Evolutionary conservation across 2,113 vertebrate species (phyloP), one percentile per base, ranked within the genome.

Genomic region (Pungitius pungitius): DNA sequence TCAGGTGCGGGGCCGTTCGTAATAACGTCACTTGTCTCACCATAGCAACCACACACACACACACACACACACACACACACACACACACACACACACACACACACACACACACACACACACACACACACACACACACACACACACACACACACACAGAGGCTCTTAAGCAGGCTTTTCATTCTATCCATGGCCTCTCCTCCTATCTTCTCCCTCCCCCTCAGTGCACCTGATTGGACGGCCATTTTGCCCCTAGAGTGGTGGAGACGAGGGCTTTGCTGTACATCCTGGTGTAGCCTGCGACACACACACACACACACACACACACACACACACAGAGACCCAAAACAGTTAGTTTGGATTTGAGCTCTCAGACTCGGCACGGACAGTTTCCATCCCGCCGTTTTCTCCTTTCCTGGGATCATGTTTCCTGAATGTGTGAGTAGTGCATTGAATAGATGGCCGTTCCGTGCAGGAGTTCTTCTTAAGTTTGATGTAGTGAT

Each of bases 121-220:
- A 56, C 52, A 26, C 58, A 55, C 62, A 75, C 43, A 47, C 35
- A 49, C 66, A 24, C 64, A 67, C 58, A 56, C 39, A 27, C 58
- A 55, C 35, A 49, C 66, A 24, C 65, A 63, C 56, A 59, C 57
- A 27, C 57, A 58, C 69, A 77, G 37, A 51, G 78, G 49, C 91
- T 86, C 93, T 95, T 96, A 96, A 91, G 88, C 87, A 86, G 93
- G 95, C 93, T 96, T 96, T 95, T 87, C 81, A 76, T 92, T 94
- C 94, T 95, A 95, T 95, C 94, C 91, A 94, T 95, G 93, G 94
- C 87, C 86, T 87, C 85, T 42, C 42, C 62, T n/a, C 56, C 52
- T 52, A 60, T 69, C 35, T 43, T 77, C 58, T 81, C 45, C 63
- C 61, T 40, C 61, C 81, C 37, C 45, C 18, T 9, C 43, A 11